Base-by-base conservation (phyloP, 2,888 invertebrate genomes). In the Pseudoips prasinana region DNA sequence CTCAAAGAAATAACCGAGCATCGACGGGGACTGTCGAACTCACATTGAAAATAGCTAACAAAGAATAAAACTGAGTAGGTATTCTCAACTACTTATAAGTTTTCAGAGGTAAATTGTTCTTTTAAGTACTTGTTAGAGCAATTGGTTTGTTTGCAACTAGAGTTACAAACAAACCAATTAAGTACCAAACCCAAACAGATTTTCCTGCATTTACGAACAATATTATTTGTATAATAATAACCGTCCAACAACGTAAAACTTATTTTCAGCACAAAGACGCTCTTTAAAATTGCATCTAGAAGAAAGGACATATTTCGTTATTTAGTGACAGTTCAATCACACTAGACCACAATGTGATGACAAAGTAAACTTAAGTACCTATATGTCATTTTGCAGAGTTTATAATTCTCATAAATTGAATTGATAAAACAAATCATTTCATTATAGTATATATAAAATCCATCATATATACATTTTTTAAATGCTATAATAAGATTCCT, bases 1-100 rank as follows among this genome's bases (percentile, higher is more conserved):
- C 62, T 67, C 67, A 71, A 73, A 75, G 73, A 77, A 77, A 76
- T 77, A 73, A 69, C 62, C 43, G 48, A 62, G 46, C 47, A 49
- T 45, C 48, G 48, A 45, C 33, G 37, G 42, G 10, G 39, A 35
- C 51, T 43, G 45, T 52, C 43, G 44, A 54, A 46, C 40, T 51
- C 29, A 33, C 46, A 32, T 44, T 28, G 44, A 58, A 60, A 55
- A 55, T 42, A 45, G 44, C 50, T 38, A 30, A 42, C 49, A 53
- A 51, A 53, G 40, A 32, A 43, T 33, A 54, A 60, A 56, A 52
- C 43, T 34, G 39, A 61, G 45, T 38, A 39, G 31, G 33, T 41
- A 39, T 37, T 38, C 32, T 33, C 39, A 31, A 25, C 39, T 57
- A 42, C 35, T 46, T 46, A 42, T 25, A 53, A 40, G 46, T 50